Conservation (phyloP, 2,888 invertebrate species). For the Caenorhabditis drosophilae region DNA sequence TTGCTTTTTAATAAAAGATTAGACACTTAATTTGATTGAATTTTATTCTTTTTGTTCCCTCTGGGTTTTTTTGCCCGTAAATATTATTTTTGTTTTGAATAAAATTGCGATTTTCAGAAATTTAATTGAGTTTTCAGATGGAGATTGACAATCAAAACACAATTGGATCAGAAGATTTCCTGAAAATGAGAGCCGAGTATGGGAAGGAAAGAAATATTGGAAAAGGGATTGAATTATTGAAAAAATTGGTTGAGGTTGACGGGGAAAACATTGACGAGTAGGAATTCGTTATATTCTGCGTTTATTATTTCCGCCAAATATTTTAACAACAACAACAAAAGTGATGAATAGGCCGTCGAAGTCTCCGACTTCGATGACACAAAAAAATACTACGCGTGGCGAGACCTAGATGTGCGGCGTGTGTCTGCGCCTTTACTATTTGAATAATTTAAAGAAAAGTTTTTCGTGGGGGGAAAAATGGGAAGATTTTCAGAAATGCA, state of each 20-base stretch:
- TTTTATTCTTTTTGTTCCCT: neutral
- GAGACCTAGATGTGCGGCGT: too few relatives aligned
- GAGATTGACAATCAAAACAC: neutral
- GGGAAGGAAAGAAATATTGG: conserved; percentile 11
- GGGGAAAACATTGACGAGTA: conserved; percentile 1
- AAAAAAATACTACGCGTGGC: too few relatives aligned
- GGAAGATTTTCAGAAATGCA: neutral
- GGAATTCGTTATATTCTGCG: too few relatives aligned
- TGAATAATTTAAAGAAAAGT: too few relatives aligned
- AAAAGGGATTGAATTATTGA: conserved; percentile 25
- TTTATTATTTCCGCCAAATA: neutral
- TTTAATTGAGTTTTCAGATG: too few relatives aligned
- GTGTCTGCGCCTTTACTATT: too few relatives aligned
- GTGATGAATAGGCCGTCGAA: too few relatives aligned
- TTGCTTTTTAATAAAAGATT: too few relatives aligned
- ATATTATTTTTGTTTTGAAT: neutral
- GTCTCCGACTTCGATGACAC: too few relatives aligned
- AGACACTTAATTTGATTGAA: neutral
- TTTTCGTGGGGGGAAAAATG: too few relatives aligned
- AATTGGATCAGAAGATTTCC: conserved; percentile 3
- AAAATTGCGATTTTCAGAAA: too few relatives aligned
- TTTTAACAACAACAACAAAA: too few relatives aligned
- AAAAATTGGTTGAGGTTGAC: conserved; percentile 10
- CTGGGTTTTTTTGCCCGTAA: neutral
- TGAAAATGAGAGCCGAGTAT: conserved; percentile 20